These are phyloP conservation scores for Drosophila mayri DNA, from an alignment of 1,140 invertebrate genomes.

Conservation along the genomic window DNA sequence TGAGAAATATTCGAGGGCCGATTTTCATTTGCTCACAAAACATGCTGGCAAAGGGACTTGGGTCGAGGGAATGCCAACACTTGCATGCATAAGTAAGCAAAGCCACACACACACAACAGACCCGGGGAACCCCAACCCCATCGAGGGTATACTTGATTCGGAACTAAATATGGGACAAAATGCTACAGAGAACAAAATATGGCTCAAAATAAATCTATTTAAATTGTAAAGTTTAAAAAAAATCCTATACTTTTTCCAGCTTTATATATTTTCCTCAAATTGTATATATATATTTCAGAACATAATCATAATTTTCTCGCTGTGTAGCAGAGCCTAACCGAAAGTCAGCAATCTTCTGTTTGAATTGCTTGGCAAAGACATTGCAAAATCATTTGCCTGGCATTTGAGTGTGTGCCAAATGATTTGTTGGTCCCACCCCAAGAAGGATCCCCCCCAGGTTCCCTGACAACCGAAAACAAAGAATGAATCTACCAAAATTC, in stretches of 20 bases:
- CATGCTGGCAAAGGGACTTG: constrained; percentile 38
- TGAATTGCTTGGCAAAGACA: constrained; percentile 43
- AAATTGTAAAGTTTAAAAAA: neutral
- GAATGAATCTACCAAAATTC: constrained; percentile 38
- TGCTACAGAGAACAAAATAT: neutral
- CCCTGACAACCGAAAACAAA: constrained; percentile 35
- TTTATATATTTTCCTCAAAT: neutral
- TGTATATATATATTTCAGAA: neutral
- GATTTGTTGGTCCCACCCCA: constrained; percentile 43
- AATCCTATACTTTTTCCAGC: accelerated
- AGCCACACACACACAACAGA: neutral
- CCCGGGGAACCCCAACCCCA: neutral
- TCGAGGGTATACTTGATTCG: constrained; percentile 13
- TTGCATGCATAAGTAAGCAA: constrained; percentile 50
- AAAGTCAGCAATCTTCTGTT: constrained; percentile 28
- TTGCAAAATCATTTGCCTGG: constrained; percentile 51
- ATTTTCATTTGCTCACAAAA: constrained; percentile 47
- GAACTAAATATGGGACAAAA: constrained; percentile 6
- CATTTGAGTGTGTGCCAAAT: constrained; percentile 50
- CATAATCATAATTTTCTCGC: neutral
- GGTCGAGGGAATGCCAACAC: constrained; percentile 33
- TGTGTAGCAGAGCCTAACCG: neutral
- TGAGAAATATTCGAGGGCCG: constrained; percentile 35
- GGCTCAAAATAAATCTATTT: neutral
- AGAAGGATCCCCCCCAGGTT: neutral